Percentiles rank a stretch among this genome's conserved stretches.
Evolutionary conservation across 2,797 vertebrate genomes (phyloP).

Genomic region (Neopelma chrysocephalum): DNA sequence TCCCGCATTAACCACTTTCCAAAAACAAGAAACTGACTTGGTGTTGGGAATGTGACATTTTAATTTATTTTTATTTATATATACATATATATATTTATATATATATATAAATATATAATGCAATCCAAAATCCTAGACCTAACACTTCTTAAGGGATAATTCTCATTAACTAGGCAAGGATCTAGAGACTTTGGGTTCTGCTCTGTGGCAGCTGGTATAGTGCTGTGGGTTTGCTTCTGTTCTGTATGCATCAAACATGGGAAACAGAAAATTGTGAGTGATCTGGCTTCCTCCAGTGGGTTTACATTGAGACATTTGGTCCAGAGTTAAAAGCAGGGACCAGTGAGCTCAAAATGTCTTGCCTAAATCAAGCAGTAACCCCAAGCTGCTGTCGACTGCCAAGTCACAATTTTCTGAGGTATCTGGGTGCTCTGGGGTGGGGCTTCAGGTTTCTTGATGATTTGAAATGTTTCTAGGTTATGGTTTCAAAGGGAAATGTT

Average conservation of each 20-base stretch:
- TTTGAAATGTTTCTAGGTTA: conserved; percentile 15
- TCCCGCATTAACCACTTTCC: conserved; percentile 85
- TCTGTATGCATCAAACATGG: conserved; percentile 58
- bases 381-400: background rate
- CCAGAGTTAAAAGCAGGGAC: background rate
- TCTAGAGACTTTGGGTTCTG: conserved; percentile 63
- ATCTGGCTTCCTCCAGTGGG: conserved; percentile 32
- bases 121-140: conserved; percentile 87
- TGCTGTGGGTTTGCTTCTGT: conserved; percentile 69
- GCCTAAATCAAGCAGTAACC: background rate
- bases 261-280: conserved; percentile 69
- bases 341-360: conserved; percentile 15
- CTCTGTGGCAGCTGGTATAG: conserved; percentile 48
- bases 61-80: conserved; percentile 47
- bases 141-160: conserved; percentile 77
- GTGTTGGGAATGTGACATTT: conserved; percentile 80
- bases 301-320: background rate
- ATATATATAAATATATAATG: conserved; percentile 67
- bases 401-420: conserved; percentile 56
- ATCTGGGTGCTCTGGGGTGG: conserved; percentile 18
- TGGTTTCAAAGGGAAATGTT: conserved; percentile 62
- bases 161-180: conserved; percentile 41
- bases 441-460: conserved; percentile 13
- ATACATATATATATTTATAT: conserved; percentile 1
- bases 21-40: conserved; percentile 77